Evolutionary conservation across 1,140 invertebrate species (phyloP), one percentile per base, ranked within the genome.

Genomic region (Drosophila santomea): DNA sequence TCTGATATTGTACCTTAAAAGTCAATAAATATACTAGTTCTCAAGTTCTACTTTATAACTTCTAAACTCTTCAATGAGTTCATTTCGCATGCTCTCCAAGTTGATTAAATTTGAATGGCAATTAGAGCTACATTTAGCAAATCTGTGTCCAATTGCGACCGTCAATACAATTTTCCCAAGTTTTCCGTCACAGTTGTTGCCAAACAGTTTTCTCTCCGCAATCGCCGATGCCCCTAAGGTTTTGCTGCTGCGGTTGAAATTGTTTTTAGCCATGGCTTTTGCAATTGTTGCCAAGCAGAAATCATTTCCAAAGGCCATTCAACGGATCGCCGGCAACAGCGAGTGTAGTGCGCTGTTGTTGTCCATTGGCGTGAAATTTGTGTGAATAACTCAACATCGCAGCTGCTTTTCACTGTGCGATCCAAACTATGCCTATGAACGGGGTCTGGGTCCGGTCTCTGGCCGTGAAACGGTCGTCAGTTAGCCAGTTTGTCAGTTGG

Each of bases 281-380:
- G 73, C 73, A 50, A 66, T 61, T 85, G 81, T 73, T 80, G 72
- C 76, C 80, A 84, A 59, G 73, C 72, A 79, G 80, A 84, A 83
- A 83, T 68, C 71, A 78, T 76, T 84, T 84, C 75, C 51, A 84
- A 77, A 84, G 81, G 80, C 74, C 80, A 78, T 63, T 78, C 67
- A 77, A 82, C 78, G 79, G 64, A 58, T 71, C 64, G 64, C 39
- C 79, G 71, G 67, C 78, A 75, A 63, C 78, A 71, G 63, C 52
- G 80, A 80, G 54, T 78, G 74, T 58, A 59, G 51, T 68, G 56
- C 28, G 17, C 20, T 45, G 43, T 20, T 44, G 41, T 43, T 44
- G 74, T 60, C 75, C 75, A 88, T 88, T 88, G 79, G 75, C 79
- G 83, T 86, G 78, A 86, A 88, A 82, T 88, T 88, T 88, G 82